Evolutionary conservation across 2,797 vertebrate genomes (phyloP).

Genomic region (Falco rusticolus): DNA sequence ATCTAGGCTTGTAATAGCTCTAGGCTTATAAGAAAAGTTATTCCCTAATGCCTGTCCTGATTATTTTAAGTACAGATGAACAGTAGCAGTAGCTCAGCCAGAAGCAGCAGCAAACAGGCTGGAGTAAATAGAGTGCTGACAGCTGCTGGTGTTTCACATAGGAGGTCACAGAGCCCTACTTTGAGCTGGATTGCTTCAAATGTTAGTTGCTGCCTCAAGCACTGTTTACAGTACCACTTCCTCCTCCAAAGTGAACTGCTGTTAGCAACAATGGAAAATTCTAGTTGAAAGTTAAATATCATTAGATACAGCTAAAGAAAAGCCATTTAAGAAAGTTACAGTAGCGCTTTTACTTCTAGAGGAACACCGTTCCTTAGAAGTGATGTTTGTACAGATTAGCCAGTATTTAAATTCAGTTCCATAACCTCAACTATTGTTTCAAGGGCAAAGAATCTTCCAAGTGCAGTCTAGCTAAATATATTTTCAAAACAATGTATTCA

Average conservation of each 20-base stretch:
- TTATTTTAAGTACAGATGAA: background rate
- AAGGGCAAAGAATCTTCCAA: background rate
- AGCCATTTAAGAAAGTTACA: background rate
- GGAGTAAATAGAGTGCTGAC: constrained; percentile 28
- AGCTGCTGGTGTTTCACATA: constrained; percentile 11
- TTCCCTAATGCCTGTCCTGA: background rate
- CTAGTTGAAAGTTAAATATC: background rate
- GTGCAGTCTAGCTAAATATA: background rate
- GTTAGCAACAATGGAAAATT: constrained; percentile 30
- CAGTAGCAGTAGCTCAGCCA: constrained; percentile 29
- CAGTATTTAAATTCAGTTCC: background rate
- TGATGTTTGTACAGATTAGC: background rate
- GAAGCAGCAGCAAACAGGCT: background rate
- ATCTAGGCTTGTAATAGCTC: constrained; percentile 11
- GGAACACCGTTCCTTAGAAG: background rate
- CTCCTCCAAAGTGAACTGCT: background rate
- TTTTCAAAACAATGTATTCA: background rate
- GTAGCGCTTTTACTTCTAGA: background rate
- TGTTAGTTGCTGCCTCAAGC: constrained; percentile 24
- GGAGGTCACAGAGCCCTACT: constrained; percentile 21
- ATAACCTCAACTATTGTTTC: background rate
- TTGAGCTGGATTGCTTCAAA: constrained; percentile 11
- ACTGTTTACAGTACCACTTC: background rate
- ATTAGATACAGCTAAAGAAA: constrained; percentile 11
- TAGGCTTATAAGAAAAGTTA: constrained; percentile 23